Percentiles rank a stretch among this genome's conserved stretches.
Conservation (phyloP, 2,888 invertebrate species). For the Thymelicus acteon region DNA sequence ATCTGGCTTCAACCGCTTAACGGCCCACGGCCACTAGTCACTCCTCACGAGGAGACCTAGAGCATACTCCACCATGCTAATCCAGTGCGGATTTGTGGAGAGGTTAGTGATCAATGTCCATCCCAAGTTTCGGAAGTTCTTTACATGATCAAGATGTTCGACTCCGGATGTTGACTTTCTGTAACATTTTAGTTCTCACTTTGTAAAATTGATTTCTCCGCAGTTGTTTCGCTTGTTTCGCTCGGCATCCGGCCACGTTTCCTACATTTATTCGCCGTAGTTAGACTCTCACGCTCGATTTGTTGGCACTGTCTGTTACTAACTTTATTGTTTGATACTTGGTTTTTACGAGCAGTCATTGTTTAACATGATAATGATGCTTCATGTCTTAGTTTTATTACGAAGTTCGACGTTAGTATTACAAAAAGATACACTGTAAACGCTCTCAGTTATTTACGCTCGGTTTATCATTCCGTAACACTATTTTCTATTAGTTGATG, state of each 20-base stretch:
- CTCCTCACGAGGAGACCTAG: no score
- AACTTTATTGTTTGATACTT: constrained; percentile 11
- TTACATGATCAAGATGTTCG: background rate
- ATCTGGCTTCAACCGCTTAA: no score
- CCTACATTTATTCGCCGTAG: constrained; percentile 11
- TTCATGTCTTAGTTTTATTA: constrained; percentile 3
- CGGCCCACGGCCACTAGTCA: no score
- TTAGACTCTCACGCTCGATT: constrained; percentile 3
- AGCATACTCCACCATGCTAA: no score
- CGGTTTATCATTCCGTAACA: no score
- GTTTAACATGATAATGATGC: background rate
- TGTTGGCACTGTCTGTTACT: constrained; percentile 3
- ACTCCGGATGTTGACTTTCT: background rate
- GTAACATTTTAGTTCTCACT: constrained; percentile 7
- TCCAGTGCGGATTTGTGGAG: no score
- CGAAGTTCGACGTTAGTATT: background rate
- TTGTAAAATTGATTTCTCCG: constrained; percentile 8
- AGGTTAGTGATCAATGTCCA: no score
- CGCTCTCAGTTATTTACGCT: no score
- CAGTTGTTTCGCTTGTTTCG: constrained; percentile 7
- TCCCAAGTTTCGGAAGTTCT: background rate
- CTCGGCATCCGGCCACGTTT: constrained; percentile 3
- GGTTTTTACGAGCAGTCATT: constrained; percentile 1
- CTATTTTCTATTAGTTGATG: no score
- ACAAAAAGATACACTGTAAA: background rate